A percentile compares a stretch with the other conserved stretches of the same genome.
phyloP scores from a whole-genome alignment of 2,797 vertebrate genomes.

The Dromococcyx pavoninus region DNA sequence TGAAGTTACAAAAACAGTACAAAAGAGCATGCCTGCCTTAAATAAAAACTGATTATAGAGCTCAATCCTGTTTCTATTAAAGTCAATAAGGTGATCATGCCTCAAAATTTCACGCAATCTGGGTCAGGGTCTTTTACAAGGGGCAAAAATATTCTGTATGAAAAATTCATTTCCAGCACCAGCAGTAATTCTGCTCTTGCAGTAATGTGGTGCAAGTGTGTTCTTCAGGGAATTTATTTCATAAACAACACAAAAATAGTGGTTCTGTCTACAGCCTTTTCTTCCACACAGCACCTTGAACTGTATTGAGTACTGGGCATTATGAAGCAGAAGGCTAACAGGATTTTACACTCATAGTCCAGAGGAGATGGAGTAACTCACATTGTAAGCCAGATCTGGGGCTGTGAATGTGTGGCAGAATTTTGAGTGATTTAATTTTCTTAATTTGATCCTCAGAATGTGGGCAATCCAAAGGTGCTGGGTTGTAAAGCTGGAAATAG shows the following conservation, averaged over 20 bases:
- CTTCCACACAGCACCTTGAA: neutral
- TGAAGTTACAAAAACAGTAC: conserved; percentile 24
- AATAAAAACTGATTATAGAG: conserved; percentile 31
- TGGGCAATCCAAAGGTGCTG: neutral
- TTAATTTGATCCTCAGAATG: neutral
- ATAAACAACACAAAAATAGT: neutral
- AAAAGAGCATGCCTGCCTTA: conserved; percentile 24
- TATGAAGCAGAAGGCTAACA: neutral
- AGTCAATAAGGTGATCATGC: neutral
- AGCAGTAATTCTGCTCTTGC: neutral
- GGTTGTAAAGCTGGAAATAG: neutral
- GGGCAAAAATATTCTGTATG: conserved; percentile 34
- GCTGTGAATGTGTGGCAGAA: neutral
- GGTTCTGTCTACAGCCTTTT: neutral
- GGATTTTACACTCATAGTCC: neutral
- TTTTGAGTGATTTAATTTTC: neutral
- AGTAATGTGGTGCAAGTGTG: neutral
- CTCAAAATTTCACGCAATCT: conserved; percentile 35
- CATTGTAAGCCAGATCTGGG: neutral
- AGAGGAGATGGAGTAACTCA: neutral
- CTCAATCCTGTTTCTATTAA: conserved; percentile 36
- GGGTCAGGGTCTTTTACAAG: neutral
- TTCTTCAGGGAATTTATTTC: neutral
- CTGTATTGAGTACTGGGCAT: neutral
- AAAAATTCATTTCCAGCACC: conserved; percentile 41